Evolutionary conservation across 2,113 vertebrate genomes (phyloP), one percentile per base, ranked within the genome.

Genomic region (Sceloporus undulatus): DNA sequence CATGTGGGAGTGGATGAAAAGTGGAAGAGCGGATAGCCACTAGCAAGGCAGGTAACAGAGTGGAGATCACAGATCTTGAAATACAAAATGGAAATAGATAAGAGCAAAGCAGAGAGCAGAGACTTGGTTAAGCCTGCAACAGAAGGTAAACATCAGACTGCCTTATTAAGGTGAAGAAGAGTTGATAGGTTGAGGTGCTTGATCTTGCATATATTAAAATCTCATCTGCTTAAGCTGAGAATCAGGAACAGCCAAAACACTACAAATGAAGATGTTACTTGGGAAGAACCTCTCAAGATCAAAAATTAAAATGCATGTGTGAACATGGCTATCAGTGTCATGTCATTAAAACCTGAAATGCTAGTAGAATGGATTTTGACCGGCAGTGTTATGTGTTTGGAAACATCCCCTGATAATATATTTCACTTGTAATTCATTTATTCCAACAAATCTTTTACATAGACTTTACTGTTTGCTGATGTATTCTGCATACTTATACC

Each of bases 371-470:
- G 9, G 19, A 25, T 82, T 62, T 62, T 62, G 59, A 62, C 16
- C 59, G 4, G 13, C 59, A 62, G 3, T 62, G 18, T 14, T 65
- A 23, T 40, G 38, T 66, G n/a, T 42, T 34, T 5, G 29, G 59
- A 18, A 10, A 10, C 29, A 5, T 19, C 21, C 18, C 3, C 2
- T 21, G 23, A 70, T 70, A 23, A 82, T 56, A 76, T 70, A 23
- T 88, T 83, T 40, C 59, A 83, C 73, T 10, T 6, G 56, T 83
- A 42, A 14, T 27, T 29, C 73, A 42, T 78, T 77, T 78, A 83
- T 52, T 78, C 83, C 85, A 71, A 83, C 62, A n/a, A 38, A 54
- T 77, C 29, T 68, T 68, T 75, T 70, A 52, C 25, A 76, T 18
- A 88, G 71, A 23, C 29, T 34, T 19, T 68, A 48, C 9, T 83